A percentile compares a stretch with the other conserved stretches of the same genome.
These are phyloP conservation scores for Trinectes maculatus DNA, from an alignment of 2,113 vertebrate genomes.

Conservation along the genomic window DNA sequence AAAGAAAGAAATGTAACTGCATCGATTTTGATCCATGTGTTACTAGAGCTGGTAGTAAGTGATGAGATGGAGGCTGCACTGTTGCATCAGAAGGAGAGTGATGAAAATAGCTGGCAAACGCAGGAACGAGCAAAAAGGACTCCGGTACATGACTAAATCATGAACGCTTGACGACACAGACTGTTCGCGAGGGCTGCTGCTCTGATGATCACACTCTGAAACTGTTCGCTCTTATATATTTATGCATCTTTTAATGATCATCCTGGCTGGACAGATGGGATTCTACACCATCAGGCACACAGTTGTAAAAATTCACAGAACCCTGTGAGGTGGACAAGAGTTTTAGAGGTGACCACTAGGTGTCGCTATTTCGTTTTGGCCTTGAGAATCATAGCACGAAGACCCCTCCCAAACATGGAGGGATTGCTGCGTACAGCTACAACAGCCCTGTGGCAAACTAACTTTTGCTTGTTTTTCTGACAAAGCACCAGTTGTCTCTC, in stretches of 20 bases:
- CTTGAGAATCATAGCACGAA: constrained; percentile 7
- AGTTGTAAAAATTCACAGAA: constrained; percentile 29
- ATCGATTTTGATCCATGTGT: constrained; percentile 61
- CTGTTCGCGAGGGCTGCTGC: constrained; percentile 23
- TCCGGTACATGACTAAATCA: constrained; percentile 51
- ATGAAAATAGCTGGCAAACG: constrained; percentile 73
- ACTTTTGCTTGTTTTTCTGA: background rate
- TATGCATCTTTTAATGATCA: constrained; percentile 48
- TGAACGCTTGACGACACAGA: constrained; percentile 44
- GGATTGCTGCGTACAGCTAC: too few species aligned
- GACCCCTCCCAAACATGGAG: constrained; percentile 3
- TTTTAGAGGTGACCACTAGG: constrained; percentile 40
- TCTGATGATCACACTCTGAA: constrained; percentile 45
- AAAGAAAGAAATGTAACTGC: constrained; percentile 54
- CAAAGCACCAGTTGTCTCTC: background rate
- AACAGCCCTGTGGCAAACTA: constrained; percentile 17
- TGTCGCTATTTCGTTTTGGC: constrained; percentile 49
- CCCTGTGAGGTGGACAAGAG: constrained; percentile 1
- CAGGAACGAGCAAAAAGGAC: constrained; percentile 39
- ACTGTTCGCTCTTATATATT: constrained; percentile 36
- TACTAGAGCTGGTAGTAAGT: constrained; percentile 61
- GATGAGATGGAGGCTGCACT: constrained; percentile 54
- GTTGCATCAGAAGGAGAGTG: constrained; percentile 70
- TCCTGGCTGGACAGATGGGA: constrained; percentile 38
- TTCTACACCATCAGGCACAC: background rate